Conservation (phyloP, 2,888 invertebrate genomes). For the Idaea straminata region DNA sequence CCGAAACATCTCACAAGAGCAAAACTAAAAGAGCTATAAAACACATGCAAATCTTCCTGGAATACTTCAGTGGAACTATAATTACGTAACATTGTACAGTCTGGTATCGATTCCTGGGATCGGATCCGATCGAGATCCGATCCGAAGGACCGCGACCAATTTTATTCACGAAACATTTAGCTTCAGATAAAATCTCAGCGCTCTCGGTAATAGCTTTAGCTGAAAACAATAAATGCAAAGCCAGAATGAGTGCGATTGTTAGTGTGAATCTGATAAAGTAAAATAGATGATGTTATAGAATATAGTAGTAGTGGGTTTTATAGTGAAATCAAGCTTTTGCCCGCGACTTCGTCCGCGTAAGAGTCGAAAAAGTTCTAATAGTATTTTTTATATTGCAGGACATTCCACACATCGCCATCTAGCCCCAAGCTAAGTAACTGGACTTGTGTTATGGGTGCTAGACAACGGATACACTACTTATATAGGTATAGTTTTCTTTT, state of each 20-base stretch:
- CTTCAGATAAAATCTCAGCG: constrained; percentile 66
- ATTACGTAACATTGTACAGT: constrained; percentile 63
- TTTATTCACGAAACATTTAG: constrained; percentile 77
- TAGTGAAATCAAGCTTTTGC: too few species aligned
- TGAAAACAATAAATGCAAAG: constrained; percentile 65
- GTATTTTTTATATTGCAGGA: too few species aligned
- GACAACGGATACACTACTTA: too few species aligned
- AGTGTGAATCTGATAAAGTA: constrained; percentile 67
- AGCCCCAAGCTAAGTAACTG: too few species aligned
- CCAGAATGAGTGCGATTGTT: constrained; percentile 60
- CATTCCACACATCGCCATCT: too few species aligned
- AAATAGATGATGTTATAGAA: constrained; percentile 51
- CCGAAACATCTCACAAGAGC: not conserved
- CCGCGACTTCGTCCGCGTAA: too few species aligned
- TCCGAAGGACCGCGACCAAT: constrained; percentile 71
- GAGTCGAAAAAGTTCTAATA: too few species aligned
- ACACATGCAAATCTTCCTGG: constrained; percentile 52
- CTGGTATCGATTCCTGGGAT: constrained; percentile 47
- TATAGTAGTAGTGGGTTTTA: constrained; percentile 40
- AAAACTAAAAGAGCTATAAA: constrained; percentile 41
- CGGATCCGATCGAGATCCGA: constrained; percentile 58
- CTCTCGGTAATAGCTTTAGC: constrained; percentile 42
- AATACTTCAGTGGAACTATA: constrained; percentile 60
- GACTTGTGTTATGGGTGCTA: too few species aligned
- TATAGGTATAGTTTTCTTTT: too few species aligned